These are phyloP conservation scores for Coranthus polyacanthus DNA, from an alignment of 2,797 vertebrate genomes.

Conservation along the genomic window DNA sequence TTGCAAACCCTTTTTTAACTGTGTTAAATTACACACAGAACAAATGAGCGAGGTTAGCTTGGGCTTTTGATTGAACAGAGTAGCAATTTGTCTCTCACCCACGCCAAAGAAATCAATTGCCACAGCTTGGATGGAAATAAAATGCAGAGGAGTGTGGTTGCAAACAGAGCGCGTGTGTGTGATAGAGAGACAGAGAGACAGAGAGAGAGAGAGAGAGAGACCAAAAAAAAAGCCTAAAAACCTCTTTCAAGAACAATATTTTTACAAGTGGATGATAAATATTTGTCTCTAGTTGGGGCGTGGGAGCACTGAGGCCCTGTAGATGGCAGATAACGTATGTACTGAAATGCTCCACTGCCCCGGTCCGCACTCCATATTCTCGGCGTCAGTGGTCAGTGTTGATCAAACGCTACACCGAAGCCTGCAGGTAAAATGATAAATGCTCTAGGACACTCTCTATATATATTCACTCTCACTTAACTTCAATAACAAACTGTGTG, in stretches of 20 bases:
- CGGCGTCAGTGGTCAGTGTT: conserved; percentile 50
- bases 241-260: conserved; percentile 77
- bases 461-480: conserved; percentile 40
- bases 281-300: conserved; percentile 69
- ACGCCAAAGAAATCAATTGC: conserved; percentile 61
- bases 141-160: conserved; percentile 31
- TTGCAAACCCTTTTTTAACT: conserved; percentile 19
- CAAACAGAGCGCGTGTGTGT: conserved; percentile 25
- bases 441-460: conserved; percentile 17
- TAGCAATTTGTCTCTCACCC: conserved; percentile 60
- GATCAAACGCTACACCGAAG: conserved; percentile 53
- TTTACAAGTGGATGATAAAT: conserved; percentile 80
- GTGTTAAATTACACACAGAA: conserved; percentile 45
- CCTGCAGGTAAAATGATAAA: conserved; percentile 53
- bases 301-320: conserved; percentile 69
- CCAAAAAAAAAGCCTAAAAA: conserved; percentile 36
- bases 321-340: conserved; percentile 71
- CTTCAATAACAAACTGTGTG: conserved; percentile 30
- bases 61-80: conserved; percentile 45
- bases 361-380: conserved; percentile 36
- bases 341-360: conserved; percentile 61
- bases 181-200: conserved; percentile 11
- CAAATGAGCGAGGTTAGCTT: conserved; percentile 30
- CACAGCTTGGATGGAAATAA: conserved; percentile 45
- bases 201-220: conserved; percentile 14